phyloP scores from a whole-genome alignment of 1,140 invertebrate species.

The Bicyclus anynana region DNA sequence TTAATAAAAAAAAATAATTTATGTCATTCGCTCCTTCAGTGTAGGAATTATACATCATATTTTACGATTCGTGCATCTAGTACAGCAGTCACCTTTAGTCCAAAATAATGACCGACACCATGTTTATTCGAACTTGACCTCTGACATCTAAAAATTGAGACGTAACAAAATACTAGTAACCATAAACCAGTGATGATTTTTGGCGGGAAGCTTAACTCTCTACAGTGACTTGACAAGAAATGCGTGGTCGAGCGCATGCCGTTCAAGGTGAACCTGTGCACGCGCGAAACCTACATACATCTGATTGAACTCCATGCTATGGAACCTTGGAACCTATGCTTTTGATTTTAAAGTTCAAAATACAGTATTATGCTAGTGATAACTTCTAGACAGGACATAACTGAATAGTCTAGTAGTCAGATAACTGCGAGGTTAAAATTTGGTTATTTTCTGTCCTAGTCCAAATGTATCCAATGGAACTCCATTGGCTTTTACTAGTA shows the following conservation, averaged over 20 bases:
- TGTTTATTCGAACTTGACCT: not conserved
- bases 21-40: too few species aligned
- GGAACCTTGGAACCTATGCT: not conserved
- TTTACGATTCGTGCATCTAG: too few species aligned
- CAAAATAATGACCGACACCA: not conserved
- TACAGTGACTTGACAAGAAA: slow-evolving; percentile 14
- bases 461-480: too few species aligned
- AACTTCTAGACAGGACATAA: slow-evolving; percentile 9
- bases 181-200: not conserved
- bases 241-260: slow-evolving; percentile 26
- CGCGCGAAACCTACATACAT: slow-evolving; percentile 20
- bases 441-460: too few species aligned
- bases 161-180: not conserved
- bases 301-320: not conserved
- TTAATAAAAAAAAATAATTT: too few species aligned
- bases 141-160: not conserved
- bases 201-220: slow-evolving; percentile 6
- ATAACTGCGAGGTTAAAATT: too few species aligned
- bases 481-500: too few species aligned
- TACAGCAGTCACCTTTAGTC: too few species aligned
- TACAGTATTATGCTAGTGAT: not conserved
- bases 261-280: slow-evolving; percentile 32
- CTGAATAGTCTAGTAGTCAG: too few species aligned
- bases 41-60: too few species aligned
- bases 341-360: slow-evolving; percentile 4